Conservation (phyloP, 2,797 vertebrate species). For the Helostoma temminkii region DNA sequence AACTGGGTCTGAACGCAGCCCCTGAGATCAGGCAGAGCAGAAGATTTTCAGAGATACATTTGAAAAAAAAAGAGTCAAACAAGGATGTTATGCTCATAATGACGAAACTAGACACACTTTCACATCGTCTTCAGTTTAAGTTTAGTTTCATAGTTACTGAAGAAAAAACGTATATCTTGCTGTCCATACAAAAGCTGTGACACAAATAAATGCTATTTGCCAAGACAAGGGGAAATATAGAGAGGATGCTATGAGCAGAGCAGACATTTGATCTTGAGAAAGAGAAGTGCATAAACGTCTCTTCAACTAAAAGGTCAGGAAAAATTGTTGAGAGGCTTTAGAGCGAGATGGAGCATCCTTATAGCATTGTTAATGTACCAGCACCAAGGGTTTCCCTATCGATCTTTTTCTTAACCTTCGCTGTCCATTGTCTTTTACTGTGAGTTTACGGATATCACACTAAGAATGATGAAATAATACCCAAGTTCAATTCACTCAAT, state of each 20-base stretch:
- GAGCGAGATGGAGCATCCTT: slow-evolving; percentile 51
- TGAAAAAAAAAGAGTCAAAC: not conserved
- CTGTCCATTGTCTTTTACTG: slow-evolving; percentile 19
- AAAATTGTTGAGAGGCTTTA: slow-evolving; percentile 54
- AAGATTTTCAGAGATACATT: not conserved
- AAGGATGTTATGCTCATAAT: not conserved
- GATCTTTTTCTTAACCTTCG: slow-evolving; percentile 39
- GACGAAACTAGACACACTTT: not conserved
- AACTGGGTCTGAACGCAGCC: not conserved
- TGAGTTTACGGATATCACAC: slow-evolving; percentile 13
- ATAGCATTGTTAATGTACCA: slow-evolving; percentile 58
- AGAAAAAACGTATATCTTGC: slow-evolving; percentile 22
- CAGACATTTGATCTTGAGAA: slow-evolving; percentile 68
- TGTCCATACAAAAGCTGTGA: slow-evolving; percentile 32
- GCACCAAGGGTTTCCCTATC: slow-evolving; percentile 48
- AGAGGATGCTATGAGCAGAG: slow-evolving; percentile 48
- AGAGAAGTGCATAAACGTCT: slow-evolving; percentile 66
- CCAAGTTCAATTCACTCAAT: not conserved
- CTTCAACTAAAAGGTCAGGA: slow-evolving; percentile 72
- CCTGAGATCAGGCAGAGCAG: too few relatives aligned
- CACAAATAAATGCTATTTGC: slow-evolving; percentile 48
- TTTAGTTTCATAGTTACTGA: slow-evolving; percentile 13
- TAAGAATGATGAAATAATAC: slow-evolving; percentile 26
- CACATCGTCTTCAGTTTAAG: too few relatives aligned
- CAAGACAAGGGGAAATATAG: slow-evolving; percentile 42